Conservation (phyloP, 2,113 vertebrate genomes). For the Psilopsiagon aymara region DNA sequence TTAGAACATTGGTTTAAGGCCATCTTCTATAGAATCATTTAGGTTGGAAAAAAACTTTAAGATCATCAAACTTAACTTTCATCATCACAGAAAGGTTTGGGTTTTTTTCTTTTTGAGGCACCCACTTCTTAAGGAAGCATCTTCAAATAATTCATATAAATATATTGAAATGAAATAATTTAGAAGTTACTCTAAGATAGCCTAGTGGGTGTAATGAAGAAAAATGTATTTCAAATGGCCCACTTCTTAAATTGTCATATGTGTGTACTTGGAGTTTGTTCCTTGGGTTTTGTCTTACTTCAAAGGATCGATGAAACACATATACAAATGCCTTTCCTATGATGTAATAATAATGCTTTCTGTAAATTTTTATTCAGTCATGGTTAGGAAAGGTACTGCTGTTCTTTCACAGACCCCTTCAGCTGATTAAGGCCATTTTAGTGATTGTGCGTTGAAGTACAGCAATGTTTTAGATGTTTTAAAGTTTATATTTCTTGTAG, state of each 20-base stretch:
- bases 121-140: not conserved
- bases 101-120: not conserved
- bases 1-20: not conserved
- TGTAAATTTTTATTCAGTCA: not conserved
- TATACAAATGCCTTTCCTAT: not conserved
- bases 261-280: not conserved
- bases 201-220: not conserved
- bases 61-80: not conserved
- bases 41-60: not conserved
- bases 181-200: not conserved
- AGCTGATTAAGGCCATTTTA: not conserved
- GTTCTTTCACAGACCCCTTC: not conserved
- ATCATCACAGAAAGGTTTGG: not conserved
- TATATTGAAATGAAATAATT: not conserved
- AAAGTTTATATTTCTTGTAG: not conserved
- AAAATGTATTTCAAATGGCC: not conserved
- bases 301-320: not conserved
- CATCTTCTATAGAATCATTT: not conserved
- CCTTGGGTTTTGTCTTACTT: not conserved
- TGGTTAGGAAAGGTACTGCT: not conserved
- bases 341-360: not conserved
- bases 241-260: not conserved
- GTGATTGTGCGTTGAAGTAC: not conserved
- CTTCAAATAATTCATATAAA: not conserved
- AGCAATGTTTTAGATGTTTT: not conserved